A percentile compares a stretch with the other conserved stretches of the same genome.
phyloP scores from a whole-genome alignment of 2,113 vertebrate genomes.

The Ailurus styani region DNA sequence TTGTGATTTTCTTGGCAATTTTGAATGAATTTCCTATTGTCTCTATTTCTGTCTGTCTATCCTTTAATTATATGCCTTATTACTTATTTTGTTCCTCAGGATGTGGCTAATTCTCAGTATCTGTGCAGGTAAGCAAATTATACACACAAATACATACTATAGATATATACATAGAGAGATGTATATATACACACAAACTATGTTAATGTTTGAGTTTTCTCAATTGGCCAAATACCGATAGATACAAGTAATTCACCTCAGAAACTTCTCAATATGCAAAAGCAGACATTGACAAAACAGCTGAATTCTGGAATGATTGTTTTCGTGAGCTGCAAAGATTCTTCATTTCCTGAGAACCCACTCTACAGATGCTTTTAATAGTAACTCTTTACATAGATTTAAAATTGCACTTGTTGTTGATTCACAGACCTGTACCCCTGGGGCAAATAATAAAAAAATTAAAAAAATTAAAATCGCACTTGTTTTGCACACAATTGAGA shows the following conservation, averaged over 20 bases:
- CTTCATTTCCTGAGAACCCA: background rate
- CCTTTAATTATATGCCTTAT: background rate
- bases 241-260: background rate
- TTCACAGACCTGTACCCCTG: no score
- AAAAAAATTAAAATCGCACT: slow-evolving; percentile 21
- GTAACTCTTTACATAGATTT: background rate
- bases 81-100: background rate
- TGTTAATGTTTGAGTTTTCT: background rate
- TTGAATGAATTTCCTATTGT: slow-evolving; percentile 15
- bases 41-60: background rate
- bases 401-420: slow-evolving; percentile 24
- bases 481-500: background rate
- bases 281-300: background rate
- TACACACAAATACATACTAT: background rate
- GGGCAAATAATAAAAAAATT: no score
- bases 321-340: background rate
- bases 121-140: background rate
- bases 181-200: background rate
- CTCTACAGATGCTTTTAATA: background rate
- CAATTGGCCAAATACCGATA: background rate
- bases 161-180: background rate
- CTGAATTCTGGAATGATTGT: background rate
- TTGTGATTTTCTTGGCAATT: slow-evolving; percentile 8
- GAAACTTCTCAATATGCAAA: background rate
- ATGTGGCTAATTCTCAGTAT: background rate